Base-by-base conservation (phyloP, 2,888 invertebrate species). In the Ligdia adustata region DNA sequence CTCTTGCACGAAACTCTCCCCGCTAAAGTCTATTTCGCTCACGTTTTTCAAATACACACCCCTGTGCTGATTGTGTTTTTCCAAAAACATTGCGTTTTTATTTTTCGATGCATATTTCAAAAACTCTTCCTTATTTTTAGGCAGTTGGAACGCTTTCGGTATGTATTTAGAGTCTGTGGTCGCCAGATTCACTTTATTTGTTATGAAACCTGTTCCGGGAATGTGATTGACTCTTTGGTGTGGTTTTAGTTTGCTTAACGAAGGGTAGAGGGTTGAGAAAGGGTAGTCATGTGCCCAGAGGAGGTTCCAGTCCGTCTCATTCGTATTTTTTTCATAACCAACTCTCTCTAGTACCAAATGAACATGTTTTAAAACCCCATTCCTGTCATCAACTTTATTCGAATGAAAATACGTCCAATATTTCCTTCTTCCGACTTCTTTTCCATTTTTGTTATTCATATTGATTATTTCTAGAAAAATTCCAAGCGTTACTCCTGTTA, bases 281-380 rank as follows among this genome's bases (percentile, higher is more conserved):
- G 98, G 98, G 75, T 97, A 98, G 66, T 97, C 97, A 76, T 98
- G 97, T 0, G 98, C 94, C 99, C 99, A 99, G 5, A 99, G 82
- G 0, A 99, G 88, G 72, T 95, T 93, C 98, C 98, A 99, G 1
- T 22, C 22, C 1, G 91, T 79, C 4, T 84, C 68, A 18, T 92
- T 84, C 0, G 80, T 78, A 0, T 89, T 91, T 55, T 93, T 91
- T 43, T 91, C 80, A 65, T 94, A 98, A 0, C 97, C 98, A 7
- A 96, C 76, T 54, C 94, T 90, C 4, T 94, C 90, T 52, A 99
- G 90, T 1, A 97, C 94, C 18, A 92, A 88, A 66, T 94, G 93
- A 0, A 99, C 96, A 79, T 99, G 98, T 66, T 92, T 93, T 44
- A 97, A 85, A 60, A 96, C 91, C 0, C 95, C 95, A 28, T 92